phyloP scores from a whole-genome alignment of 2,797 vertebrate genomes.

The Urophycis tenuis region DNA sequence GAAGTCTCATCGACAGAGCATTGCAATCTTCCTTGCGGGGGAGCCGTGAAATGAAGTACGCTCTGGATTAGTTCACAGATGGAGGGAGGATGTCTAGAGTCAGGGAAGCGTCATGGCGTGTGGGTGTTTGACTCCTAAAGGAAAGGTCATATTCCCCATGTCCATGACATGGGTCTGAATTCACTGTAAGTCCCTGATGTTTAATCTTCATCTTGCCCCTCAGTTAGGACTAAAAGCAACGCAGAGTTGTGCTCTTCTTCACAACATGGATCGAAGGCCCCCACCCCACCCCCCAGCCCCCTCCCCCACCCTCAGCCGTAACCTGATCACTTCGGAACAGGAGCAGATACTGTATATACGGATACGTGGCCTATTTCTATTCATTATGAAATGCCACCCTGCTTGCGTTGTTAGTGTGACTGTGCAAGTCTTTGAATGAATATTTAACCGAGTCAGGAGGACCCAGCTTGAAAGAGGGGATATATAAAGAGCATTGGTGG shows the following conservation, averaged over 20 bases:
- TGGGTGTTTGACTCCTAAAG: background rate
- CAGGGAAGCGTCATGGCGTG: background rate
- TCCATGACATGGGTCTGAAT: background rate
- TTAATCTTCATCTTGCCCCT: background rate
- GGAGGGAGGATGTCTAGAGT: too few relatives aligned
- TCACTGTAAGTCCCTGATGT: background rate
- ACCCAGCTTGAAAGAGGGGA: conserved; percentile 38
- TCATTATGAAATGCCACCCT: background rate
- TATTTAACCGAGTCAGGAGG: conserved; percentile 46
- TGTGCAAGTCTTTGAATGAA: conserved; percentile 45
- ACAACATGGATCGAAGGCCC: too few relatives aligned
- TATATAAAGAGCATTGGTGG: conserved; percentile 44
- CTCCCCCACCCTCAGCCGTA: too few relatives aligned
- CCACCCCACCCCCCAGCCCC: too few relatives aligned
- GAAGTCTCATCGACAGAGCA: too few relatives aligned
- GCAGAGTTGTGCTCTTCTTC: too few relatives aligned
- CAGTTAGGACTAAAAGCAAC: background rate
- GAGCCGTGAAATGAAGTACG: background rate
- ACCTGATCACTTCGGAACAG: too few relatives aligned
- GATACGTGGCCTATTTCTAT: background rate
- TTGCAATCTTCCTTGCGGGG: too few relatives aligned
- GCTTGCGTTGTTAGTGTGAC: conserved; percentile 29
- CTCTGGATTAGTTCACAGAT: too few relatives aligned
- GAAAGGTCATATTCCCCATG: background rate
- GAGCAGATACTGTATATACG: background rate